phyloP scores from a whole-genome alignment of 2,797 vertebrate genomes.

The Clarias pachynema region DNA sequence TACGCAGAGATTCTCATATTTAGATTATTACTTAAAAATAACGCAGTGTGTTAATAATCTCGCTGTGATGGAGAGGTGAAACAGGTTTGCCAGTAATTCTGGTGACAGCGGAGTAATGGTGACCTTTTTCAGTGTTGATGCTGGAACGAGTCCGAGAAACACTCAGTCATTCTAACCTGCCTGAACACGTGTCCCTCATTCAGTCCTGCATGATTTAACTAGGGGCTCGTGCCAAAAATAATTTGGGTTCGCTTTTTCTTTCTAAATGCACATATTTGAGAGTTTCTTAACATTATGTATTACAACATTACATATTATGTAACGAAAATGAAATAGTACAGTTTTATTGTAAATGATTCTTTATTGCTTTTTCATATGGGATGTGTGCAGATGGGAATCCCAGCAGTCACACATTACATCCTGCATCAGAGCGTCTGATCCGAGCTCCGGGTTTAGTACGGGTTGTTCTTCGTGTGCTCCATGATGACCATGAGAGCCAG shows the following conservation, averaged over 20 bases:
- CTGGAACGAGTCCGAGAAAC: neutral
- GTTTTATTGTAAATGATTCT: neutral
- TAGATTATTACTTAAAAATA: neutral
- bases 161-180: neutral
- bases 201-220: neutral
- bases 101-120: neutral
- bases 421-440: neutral
- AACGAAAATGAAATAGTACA: neutral
- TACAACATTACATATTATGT: neutral
- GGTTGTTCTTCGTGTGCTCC: conserved; percentile 72
- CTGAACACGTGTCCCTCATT: neutral
- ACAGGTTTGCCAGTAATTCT: neutral
- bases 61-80: neutral
- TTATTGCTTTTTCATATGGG: neutral
- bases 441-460: conserved; percentile 64
- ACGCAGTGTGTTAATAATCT: neutral
- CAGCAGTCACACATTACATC: neutral
- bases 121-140: neutral
- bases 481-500: conserved; percentile 84
- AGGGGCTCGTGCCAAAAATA: neutral
- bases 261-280: neutral
- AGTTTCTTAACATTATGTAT: neutral
- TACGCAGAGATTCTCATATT: neutral
- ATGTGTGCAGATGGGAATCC: neutral
- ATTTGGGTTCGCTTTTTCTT: neutral